phyloP scores from a whole-genome alignment of 2,888 invertebrate genomes.

The Coenonympha arcania region DNA sequence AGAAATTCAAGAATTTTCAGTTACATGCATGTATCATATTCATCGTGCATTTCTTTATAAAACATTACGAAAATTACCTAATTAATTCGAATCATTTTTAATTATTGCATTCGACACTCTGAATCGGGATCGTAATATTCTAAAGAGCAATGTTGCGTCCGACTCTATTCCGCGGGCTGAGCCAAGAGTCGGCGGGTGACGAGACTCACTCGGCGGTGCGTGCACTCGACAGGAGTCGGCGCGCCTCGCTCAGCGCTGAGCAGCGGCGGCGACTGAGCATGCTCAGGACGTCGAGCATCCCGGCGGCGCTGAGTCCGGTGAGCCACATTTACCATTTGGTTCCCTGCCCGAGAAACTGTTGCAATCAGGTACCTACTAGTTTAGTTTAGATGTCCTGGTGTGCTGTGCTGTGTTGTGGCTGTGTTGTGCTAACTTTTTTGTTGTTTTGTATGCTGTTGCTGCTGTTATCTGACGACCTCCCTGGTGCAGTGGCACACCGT shows the following conservation, averaged over 20 bases:
- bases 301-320: conserved; percentile 64
- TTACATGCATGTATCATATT: no score
- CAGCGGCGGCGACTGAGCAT: conserved; percentile 61
- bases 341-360: conserved; percentile 72
- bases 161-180: conserved; percentile 52
- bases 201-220: conserved; percentile 45
- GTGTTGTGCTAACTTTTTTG: conserved; percentile 14
- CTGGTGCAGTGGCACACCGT: no score
- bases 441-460: not conserved
- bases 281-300: conserved; percentile 58
- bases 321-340: conserved; percentile 75
- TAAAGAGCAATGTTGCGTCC: conserved; percentile 54
- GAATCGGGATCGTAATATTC: conserved; percentile 2
- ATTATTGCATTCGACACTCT: not conserved
- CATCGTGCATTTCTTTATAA: no score
- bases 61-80: not conserved
- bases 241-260: conserved; percentile 63
- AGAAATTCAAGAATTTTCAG: no score
- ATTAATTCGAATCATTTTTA: not conserved
- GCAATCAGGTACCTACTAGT: conserved; percentile 64
- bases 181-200: conserved; percentile 54
- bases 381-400: conserved; percentile 24
- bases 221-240: conserved; percentile 65
- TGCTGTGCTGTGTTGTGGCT: conserved; percentile 13
- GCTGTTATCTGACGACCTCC: not conserved